Evolutionary conservation across 2,113 vertebrate species (phyloP).

Genomic region (Mungos mungo): DNA sequence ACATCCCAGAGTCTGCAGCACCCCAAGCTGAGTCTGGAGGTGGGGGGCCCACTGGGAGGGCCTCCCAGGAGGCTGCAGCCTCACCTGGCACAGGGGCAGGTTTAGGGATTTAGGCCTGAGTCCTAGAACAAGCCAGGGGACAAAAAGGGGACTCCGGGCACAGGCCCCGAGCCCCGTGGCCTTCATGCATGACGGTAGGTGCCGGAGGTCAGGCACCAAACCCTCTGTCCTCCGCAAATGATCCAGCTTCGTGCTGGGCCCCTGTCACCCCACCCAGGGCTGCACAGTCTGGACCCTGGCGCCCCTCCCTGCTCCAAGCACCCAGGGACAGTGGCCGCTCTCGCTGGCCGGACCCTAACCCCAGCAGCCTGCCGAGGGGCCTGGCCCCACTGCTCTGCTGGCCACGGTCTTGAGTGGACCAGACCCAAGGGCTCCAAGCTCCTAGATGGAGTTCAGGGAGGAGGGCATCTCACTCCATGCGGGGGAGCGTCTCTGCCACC

Average conservation of each 20-base stretch:
- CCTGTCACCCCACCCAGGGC: neutral
- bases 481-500: neutral
- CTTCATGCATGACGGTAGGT: fast-evolving
- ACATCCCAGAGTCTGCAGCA: neutral
- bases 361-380: neutral
- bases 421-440: neutral
- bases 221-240: neutral
- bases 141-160: neutral
- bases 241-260: neutral
- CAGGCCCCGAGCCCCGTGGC: no score
- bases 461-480: neutral
- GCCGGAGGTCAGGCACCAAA: neutral
- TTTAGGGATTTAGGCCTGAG: neutral
- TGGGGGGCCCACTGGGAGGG: neutral
- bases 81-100: neutral
- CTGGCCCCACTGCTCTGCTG: neutral
- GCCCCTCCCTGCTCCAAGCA: neutral
- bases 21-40: neutral
- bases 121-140: neutral
- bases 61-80: neutral
- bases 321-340: neutral
- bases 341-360: neutral
- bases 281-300: neutral
- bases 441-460: neutral
- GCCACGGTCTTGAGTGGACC: neutral